These are phyloP conservation scores for Tupaia tana DNA, from an alignment of 2,113 vertebrate genomes.

Conservation along the genomic window DNA sequence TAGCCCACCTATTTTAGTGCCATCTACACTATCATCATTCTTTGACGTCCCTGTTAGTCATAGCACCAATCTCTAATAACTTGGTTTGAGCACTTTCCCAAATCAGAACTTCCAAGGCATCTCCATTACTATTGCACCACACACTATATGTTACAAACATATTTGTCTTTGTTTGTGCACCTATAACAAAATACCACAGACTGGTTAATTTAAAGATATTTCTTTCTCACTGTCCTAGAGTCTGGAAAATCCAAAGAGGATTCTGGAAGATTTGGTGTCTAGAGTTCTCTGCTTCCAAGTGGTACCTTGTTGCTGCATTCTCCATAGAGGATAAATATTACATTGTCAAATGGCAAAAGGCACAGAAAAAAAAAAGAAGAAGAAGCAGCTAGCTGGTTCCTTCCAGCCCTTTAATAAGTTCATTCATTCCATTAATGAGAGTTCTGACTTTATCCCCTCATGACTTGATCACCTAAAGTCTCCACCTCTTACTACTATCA, in stretches of 20 bases:
- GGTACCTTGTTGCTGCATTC: not conserved
- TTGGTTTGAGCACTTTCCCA: not conserved
- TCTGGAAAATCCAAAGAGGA: not conserved
- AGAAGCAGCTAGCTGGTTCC: rapidly evolving
- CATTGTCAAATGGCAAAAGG: not conserved
- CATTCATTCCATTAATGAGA: not conserved
- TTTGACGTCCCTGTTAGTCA: not conserved
- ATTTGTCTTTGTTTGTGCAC: not conserved
- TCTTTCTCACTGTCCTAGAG: not conserved
- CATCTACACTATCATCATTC: not conserved
- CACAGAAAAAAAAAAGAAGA: not conserved
- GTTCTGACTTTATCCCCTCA: not conserved
- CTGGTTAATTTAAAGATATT: not conserved
- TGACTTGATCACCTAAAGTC: not conserved
- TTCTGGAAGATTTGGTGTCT: not conserved
- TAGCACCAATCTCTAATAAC: not conserved
- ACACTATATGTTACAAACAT: not conserved
- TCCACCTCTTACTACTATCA: not conserved
- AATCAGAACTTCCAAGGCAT: not conserved
- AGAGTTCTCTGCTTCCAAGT: not conserved
- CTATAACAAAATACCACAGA: not conserved
- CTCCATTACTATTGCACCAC: not conserved
- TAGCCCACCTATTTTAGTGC: not conserved
- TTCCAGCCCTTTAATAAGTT: not conserved
- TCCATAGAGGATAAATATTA: not conserved